phyloP scores from a whole-genome alignment of 2,888 invertebrate species.

The Nasonia oneida region DNA sequence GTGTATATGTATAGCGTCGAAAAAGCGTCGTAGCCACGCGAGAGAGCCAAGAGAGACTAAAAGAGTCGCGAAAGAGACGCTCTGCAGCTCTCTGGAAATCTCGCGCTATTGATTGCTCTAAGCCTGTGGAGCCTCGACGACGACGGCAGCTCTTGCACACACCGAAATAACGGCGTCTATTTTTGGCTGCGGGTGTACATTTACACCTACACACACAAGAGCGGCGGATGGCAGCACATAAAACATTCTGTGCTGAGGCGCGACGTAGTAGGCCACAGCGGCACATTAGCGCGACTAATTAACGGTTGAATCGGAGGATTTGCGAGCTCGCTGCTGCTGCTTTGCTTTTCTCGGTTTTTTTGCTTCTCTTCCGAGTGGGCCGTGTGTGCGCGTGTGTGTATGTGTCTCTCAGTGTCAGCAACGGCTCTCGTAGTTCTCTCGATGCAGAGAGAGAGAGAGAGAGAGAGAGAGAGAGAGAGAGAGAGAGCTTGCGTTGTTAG shows the following conservation, averaged over 20 bases:
- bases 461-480: background rate
- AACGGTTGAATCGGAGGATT: slow-evolving; percentile 26
- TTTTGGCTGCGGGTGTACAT: slow-evolving; percentile 56
- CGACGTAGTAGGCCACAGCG: slow-evolving; percentile 34
- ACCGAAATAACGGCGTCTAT: slow-evolving; percentile 67
- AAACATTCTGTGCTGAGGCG: background rate
- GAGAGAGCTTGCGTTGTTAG: background rate
- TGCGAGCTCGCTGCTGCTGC: slow-evolving; percentile 10
- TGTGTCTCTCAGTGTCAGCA: background rate
- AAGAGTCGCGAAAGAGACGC: slow-evolving; percentile 1
- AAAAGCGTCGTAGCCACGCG: too few relatives aligned
- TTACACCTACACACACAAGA: background rate
- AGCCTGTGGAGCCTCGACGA: background rate
- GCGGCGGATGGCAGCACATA: background rate
- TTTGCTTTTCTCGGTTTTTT: background rate
- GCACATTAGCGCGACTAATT: slow-evolving; percentile 39
- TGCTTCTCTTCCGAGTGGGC: background rate
- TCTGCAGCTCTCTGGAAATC: slow-evolving; percentile 5
- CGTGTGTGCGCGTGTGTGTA: background rate
- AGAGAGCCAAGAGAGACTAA: background rate
- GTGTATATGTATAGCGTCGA: background rate
- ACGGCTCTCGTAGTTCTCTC: background rate
- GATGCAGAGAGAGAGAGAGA: too few relatives aligned
- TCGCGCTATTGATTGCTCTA: slow-evolving; percentile 49
- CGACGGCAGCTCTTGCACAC: background rate